phyloP scores from a whole-genome alignment of 2,797 vertebrate species.

The Hafferia zeledoni region DNA sequence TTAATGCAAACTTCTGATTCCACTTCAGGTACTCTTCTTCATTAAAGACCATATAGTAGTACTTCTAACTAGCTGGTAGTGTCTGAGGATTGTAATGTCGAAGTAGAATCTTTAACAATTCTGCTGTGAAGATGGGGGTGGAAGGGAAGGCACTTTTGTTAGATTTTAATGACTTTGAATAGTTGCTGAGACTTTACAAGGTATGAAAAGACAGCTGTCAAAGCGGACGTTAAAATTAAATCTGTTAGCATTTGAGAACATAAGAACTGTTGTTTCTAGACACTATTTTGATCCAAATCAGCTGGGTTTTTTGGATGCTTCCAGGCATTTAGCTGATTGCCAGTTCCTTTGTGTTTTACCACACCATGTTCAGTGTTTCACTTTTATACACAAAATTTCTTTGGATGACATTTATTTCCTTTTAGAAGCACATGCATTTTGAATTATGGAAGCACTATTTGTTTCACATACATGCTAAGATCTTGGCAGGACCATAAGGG shows the following conservation, averaged over 20 bases:
- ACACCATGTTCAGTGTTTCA: rapidly evolving
- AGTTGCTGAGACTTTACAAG: neutral
- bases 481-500: neutral
- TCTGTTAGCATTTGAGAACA: neutral
- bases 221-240: neutral
- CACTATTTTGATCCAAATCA: slow-evolving; percentile 29
- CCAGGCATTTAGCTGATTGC: neutral
- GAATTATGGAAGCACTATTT: neutral
- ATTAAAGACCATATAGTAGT: neutral
- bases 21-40: neutral
- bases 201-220: slow-evolving; percentile 2
- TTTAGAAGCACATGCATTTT: neutral
- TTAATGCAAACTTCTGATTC: neutral
- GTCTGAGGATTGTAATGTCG: neutral
- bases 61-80: neutral
- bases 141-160: neutral
- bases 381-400: neutral
- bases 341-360: neutral
- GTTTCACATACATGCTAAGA: neutral
- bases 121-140: neutral
- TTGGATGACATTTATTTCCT: neutral
- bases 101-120: neutral
- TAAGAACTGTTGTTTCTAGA: slow-evolving; percentile 2
- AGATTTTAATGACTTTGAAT: neutral
- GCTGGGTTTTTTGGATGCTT: neutral